Percentiles rank a stretch among this genome's conserved stretches.
Evolutionary conservation across 2,888 invertebrate species (phyloP).

Genomic region (Nomada ferruginata): DNA sequence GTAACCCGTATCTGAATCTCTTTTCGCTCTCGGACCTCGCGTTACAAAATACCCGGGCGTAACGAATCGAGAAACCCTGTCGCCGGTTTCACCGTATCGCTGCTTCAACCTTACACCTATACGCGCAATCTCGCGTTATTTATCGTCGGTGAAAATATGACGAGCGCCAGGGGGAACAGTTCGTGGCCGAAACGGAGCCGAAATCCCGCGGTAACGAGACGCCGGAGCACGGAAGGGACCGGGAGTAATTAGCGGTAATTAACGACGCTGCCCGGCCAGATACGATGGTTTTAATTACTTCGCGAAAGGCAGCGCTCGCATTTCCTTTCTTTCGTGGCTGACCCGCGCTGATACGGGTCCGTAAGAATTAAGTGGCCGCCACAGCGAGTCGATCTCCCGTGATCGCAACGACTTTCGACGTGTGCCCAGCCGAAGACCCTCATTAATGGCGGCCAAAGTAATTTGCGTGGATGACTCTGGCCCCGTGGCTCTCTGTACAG

Average conservation of each 20-base stretch:
- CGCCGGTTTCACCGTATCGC: conserved; percentile 1
- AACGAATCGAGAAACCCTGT: conserved; percentile 17
- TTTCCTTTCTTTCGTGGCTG: conserved; percentile 69
- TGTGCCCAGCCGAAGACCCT: conserved; percentile 71
- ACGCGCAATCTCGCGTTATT: conserved; percentile 27
- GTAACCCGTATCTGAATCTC: not conserved
- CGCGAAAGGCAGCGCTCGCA: conserved; percentile 65
- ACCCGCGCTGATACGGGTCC: conserved; percentile 64
- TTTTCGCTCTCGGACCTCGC: not conserved
- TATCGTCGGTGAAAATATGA: conserved; percentile 41
- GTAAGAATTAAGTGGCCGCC: conserved; percentile 68
- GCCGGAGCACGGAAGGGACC: conserved; percentile 43
- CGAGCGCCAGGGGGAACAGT: conserved; percentile 20
- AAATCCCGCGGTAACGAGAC: conserved; percentile 59
- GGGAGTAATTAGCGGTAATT: conserved; percentile 71
- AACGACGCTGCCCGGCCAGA: conserved; percentile 65
- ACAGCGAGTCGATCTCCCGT: conserved; percentile 65
- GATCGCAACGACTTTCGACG: conserved; percentile 72
- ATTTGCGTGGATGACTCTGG: conserved; percentile 78
- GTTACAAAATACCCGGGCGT: conserved; percentile 9
- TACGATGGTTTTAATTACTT: conserved; percentile 72
- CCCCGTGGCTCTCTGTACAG: conserved; percentile 44
- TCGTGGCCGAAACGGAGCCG: conserved; percentile 27
- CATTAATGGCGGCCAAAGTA: conserved; percentile 77
- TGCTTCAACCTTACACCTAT: conserved; percentile 16